Base-by-base conservation (phyloP, 1,140 invertebrate genomes). In the Cryptotermes secundus region DNA sequence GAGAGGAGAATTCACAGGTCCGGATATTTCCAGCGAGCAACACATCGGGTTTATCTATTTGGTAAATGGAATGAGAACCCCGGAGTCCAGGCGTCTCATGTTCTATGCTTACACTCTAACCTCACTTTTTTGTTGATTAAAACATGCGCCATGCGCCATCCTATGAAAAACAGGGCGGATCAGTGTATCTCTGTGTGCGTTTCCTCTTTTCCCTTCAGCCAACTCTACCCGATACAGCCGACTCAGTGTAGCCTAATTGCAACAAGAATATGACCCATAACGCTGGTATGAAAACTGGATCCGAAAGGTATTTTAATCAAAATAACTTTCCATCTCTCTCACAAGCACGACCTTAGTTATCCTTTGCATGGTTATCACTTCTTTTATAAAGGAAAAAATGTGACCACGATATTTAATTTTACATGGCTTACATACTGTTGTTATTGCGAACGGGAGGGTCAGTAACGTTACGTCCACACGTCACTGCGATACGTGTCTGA, bases 51-150 rank as follows among this genome's bases (percentile, higher is more conserved):
- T 72, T 72, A 31, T 72, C 59, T 72, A 31, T 72, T 16, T 6
- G 59, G 59, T 72, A 31, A 72, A 72, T 72, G 26, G 59, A 72
- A 72, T n/a, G n/a, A 72, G 59, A 72, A 9, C 59, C 26, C n/a
- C 26, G 12, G 53, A 22, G 19, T 59, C 53, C 12, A 6, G 19
- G 19, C 26, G 19, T 14, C 26, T 19, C 53, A 59, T 72, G n/a
- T 4, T 72, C 59, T 72, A 31, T 31, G 59, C 26, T 31, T 72
- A 72, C n/a, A 72, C n/a, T 31, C n/a, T 72, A 72, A 72, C 59
- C 59, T 72, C 26, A 72, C 59, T 72, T 72, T 72, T 72, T 72
- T 72, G 59, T n/a, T 72, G 59, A 72, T 72, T 72, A 72, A 72
- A 72, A 72, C 59, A 31, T 72, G 45, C 14, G 22, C 22, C 59